Evolutionary conservation across 2,888 invertebrate genomes (phyloP).

Genomic region (Yponomeuta cagnagella): DNA sequence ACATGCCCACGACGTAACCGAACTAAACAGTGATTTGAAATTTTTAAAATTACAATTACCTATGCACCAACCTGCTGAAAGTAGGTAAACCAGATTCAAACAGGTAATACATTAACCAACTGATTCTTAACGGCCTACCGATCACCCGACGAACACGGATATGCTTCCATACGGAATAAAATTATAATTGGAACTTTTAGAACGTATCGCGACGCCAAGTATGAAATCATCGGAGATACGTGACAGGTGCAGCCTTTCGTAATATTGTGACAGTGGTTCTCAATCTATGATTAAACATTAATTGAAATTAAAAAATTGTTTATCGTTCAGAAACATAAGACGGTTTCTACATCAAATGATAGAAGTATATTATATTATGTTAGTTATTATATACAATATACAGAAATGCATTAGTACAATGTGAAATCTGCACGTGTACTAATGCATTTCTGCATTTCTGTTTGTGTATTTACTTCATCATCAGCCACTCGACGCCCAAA

Average conservation of each 20-base stretch:
- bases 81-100: neutral
- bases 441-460: no score
- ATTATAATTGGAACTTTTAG: conserved; percentile 4
- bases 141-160: neutral
- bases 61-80: neutral
- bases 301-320: neutral
- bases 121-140: neutral
- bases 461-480: no score
- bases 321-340: no score
- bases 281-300: neutral
- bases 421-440: no score
- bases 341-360: no score
- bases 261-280: neutral
- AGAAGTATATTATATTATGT: no score
- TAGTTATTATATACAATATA: no score
- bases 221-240: conserved; percentile 6
- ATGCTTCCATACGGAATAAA: conserved; percentile 4
- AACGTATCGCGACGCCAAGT: conserved; percentile 2
- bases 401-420: no score
- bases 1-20: neutral
- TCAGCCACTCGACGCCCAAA: no score
- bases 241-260: conserved; percentile 7
- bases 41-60: neutral
- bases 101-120: neutral
- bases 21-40: neutral